phyloP scores from a whole-genome alignment of 2,113 vertebrate genomes.

The Chlorocebus sabaeus region DNA sequence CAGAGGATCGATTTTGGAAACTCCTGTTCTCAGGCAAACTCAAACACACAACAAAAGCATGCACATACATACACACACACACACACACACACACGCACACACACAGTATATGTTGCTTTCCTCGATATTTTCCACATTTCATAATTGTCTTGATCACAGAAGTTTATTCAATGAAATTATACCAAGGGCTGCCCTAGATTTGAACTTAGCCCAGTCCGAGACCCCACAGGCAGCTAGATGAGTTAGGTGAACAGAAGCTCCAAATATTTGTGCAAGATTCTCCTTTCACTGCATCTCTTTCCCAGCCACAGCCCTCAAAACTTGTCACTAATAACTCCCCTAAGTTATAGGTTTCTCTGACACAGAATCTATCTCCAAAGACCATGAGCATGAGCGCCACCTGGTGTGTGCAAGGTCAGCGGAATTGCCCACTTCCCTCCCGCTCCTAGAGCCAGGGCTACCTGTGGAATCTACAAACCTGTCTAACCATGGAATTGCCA shows the following conservation, averaged over 20 bases:
- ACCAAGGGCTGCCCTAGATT: not conserved
- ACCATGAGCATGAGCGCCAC: not conserved
- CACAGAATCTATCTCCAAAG: not conserved
- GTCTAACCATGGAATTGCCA: not conserved
- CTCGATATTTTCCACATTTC: not conserved
- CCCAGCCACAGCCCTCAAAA: not conserved
- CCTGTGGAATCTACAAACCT: not conserved
- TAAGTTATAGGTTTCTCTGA: not conserved
- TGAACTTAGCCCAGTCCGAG: not conserved
- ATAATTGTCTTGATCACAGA: not conserved
- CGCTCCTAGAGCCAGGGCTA: not conserved
- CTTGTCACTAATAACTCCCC: not conserved
- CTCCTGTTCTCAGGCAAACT: not conserved
- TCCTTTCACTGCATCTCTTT: not conserved
- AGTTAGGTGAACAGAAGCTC: not conserved
- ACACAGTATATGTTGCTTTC: not conserved
- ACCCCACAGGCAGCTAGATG: not conserved
- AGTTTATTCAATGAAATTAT: not conserved
- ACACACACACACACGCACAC: not conserved
- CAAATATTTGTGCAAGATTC: not conserved
- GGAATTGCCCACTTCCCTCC: not conserved
- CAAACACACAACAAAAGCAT: not conserved
- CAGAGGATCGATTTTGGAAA: not conserved
- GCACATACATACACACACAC: too few species aligned
- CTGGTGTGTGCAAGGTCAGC: not conserved